Evolutionary conservation across 2,797 vertebrate genomes (phyloP).

Genomic region (Thunnus albacares): DNA sequence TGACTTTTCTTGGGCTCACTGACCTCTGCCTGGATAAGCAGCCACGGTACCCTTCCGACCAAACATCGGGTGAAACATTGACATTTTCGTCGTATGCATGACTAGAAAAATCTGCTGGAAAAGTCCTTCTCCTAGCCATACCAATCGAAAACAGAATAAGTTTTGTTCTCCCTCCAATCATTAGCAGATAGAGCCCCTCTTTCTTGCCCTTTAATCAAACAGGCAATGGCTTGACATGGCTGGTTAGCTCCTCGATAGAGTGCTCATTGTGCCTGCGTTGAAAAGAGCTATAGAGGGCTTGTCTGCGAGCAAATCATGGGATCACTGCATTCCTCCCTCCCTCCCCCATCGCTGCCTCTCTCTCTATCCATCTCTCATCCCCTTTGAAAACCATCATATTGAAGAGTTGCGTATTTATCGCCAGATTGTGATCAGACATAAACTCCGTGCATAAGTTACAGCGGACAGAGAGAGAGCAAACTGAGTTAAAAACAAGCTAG

Average conservation of each 20-base stretch:
- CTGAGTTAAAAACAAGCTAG: background rate
- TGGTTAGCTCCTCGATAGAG: constrained; percentile 84
- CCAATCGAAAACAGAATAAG: constrained; percentile 72
- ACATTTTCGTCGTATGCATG: constrained; percentile 63
- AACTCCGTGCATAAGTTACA: background rate
- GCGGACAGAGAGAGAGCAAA: constrained; percentile 4
- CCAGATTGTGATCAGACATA: constrained; percentile 30
- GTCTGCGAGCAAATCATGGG: constrained; percentile 83
- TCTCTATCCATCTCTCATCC: constrained; percentile 37
- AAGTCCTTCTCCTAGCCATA: constrained; percentile 50
- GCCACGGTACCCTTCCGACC: constrained; percentile 53
- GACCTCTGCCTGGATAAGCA: constrained; percentile 69
- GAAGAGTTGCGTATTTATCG: constrained; percentile 31
- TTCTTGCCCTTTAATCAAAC: constrained; percentile 85
- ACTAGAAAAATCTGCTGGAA: constrained; percentile 51
- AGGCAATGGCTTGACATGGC: constrained; percentile 81
- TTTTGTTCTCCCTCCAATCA: constrained; percentile 74
- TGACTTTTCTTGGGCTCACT: constrained; percentile 70
- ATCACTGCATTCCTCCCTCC: constrained; percentile 79
- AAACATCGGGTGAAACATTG: constrained; percentile 71
- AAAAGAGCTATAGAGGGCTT: constrained; percentile 76
- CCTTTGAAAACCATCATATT: constrained; percentile 42
- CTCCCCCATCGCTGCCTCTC: constrained; percentile 50
- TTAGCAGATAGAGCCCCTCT: constrained; percentile 80
- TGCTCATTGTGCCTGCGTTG: constrained; percentile 81